phyloP scores from a whole-genome alignment of 2,888 invertebrate species.

The Lasioglossum marginatum region DNA sequence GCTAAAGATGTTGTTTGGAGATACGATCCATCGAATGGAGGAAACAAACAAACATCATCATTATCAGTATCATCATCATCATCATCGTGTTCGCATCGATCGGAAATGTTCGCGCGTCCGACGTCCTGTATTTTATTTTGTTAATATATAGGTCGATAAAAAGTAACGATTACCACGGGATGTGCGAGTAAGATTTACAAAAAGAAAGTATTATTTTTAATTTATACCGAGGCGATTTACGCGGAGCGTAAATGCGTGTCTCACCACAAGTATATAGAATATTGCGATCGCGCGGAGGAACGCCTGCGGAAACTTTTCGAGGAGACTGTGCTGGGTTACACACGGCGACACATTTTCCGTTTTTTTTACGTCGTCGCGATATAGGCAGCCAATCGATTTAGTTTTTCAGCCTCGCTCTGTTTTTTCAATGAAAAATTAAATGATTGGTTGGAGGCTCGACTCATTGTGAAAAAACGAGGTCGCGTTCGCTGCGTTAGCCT shows the following conservation, averaged over 20 bases:
- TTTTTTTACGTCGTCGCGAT: conserved; percentile 49
- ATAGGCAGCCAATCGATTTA: conserved; percentile 74
- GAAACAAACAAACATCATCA: background rate
- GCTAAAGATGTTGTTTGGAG: conserved; percentile 2
- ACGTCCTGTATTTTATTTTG: conserved; percentile 57
- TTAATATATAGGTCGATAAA: conserved; percentile 64
- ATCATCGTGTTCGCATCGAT: background rate
- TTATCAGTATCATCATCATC: background rate
- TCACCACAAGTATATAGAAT: conserved; percentile 36
- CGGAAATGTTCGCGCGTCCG: conserved; percentile 49
- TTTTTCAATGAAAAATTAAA: conserved; percentile 78
- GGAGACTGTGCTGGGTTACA: conserved; percentile 24
- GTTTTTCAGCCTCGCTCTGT: conserved; percentile 78
- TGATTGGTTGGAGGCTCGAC: conserved; percentile 70
- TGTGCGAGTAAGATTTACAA: conserved; percentile 59
- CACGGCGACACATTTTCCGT: conserved; percentile 56
- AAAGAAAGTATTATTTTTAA: conserved; percentile 77
- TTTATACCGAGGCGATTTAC: conserved; percentile 63
- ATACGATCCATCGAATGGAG: background rate
- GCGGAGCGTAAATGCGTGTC: conserved; percentile 65
- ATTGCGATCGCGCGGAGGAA: conserved; percentile 47
- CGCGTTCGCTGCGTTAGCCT: conserved; percentile 31
- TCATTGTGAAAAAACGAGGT: background rate
- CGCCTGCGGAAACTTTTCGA: conserved; percentile 66
- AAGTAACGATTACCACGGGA: conserved; percentile 50